A percentile compares a stretch with the other conserved stretches of the same genome.
These are phyloP conservation scores for Equus quagga DNA, from an alignment of 2,113 vertebrate genomes.

Conservation along the genomic window DNA sequence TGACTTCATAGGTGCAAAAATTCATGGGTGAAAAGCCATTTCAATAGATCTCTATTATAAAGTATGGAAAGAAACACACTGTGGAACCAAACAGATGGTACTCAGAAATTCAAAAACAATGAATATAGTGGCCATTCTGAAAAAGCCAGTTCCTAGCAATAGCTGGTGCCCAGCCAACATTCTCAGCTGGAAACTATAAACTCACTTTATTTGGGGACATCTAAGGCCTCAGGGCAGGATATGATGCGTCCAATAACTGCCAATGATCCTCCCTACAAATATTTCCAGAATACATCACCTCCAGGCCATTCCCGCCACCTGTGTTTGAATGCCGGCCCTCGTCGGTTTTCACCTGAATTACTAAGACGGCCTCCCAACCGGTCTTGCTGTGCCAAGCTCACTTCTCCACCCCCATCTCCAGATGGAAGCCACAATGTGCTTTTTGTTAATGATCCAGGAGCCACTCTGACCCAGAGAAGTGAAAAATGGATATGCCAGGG, in stretches of 20 bases:
- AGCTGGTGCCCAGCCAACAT: slow-evolving; percentile 64
- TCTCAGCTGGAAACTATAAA: slow-evolving; percentile 77
- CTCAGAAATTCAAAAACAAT: slow-evolving; percentile 56
- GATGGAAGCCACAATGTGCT: neutral
- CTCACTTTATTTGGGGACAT: slow-evolving; percentile 74
- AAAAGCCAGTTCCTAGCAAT: slow-evolving; percentile 72
- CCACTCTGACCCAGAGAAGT: neutral
- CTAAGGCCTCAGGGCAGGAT: slow-evolving; percentile 70
- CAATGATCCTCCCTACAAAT: slow-evolving; percentile 8
- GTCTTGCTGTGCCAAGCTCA: accelerated
- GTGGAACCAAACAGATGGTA: slow-evolving; percentile 51
- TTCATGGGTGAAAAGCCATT: slow-evolving; percentile 15
- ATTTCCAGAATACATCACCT: slow-evolving; percentile 62
- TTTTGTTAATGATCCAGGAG: neutral
- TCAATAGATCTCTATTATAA: neutral
- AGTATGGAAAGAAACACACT: neutral
- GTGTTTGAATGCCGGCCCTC: neutral
- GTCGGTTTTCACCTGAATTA: neutral
- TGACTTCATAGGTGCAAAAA: neutral
- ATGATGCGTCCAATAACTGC: slow-evolving; percentile 58
- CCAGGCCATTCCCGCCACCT: slow-evolving; percentile 49
- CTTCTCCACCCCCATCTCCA: neutral
- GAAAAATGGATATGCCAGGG: neutral
- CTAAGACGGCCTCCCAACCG: neutral
- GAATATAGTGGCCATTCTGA: slow-evolving; percentile 15